Percentiles rank a stretch among this genome's conserved stretches.
phyloP scores from a whole-genome alignment of 1,140 invertebrate species.

The Yoshiicerus persimilis region DNA sequence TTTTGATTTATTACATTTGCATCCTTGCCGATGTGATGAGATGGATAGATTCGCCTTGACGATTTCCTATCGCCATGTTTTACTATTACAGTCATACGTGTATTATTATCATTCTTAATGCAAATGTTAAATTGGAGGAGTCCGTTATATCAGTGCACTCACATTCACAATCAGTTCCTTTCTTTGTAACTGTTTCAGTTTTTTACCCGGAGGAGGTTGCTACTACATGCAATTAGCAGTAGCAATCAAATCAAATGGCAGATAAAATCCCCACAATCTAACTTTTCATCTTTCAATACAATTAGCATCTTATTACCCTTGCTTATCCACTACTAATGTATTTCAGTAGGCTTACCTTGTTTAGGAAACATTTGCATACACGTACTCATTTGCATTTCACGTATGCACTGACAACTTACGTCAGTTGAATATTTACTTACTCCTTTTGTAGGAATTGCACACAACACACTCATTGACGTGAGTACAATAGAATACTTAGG shows the following conservation, averaged over 20 bases:
- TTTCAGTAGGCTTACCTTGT: neutral
- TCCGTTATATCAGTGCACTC: neutral
- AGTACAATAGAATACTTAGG: no score
- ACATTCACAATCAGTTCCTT: neutral
- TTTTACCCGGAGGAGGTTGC: neutral
- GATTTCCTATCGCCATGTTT: neutral
- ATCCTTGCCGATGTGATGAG: neutral
- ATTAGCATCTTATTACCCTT: neutral
- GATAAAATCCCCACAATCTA: neutral
- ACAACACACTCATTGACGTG: no score
- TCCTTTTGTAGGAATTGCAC: no score
- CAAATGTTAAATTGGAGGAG: neutral
- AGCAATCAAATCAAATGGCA: neutral
- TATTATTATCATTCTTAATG: neutral
- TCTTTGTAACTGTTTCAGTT: constrained; percentile 12
- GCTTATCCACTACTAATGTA: neutral
- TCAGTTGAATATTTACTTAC: no score
- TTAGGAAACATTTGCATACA: neutral
- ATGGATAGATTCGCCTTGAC: neutral
- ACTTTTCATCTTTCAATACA: neutral
- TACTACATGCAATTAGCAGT: neutral
- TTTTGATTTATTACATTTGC: constrained; percentile 2
- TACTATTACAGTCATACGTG: neutral
- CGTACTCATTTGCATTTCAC: neutral
- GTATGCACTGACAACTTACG: no score